A percentile compares a stretch with the other conserved stretches of the same genome.
phyloP scores from a whole-genome alignment of 2,888 invertebrate species.

The Anaspis maculata region DNA sequence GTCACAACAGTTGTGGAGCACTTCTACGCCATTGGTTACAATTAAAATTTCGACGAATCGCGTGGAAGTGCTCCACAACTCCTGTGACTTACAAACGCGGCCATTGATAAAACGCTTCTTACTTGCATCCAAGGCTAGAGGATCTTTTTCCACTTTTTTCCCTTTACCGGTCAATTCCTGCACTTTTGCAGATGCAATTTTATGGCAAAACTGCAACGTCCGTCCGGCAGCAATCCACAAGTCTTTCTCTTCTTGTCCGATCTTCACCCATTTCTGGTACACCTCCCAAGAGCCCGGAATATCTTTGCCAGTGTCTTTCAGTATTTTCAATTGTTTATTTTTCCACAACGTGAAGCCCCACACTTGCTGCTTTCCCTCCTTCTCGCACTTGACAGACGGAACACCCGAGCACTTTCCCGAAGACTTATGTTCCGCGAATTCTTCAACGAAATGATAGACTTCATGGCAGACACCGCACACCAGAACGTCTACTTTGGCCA shows the following conservation, averaged over 20 bases:
- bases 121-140: constrained; percentile 21
- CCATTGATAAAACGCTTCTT: no score
- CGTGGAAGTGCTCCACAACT: no score
- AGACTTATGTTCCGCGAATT: constrained; percentile 65
- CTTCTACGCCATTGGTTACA: no score
- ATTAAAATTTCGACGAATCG: no score
- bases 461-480: constrained; percentile 79
- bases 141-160: constrained; percentile 21
- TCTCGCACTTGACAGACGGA: constrained; percentile 54
- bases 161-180: constrained; percentile 40
- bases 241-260: constrained; percentile 64
- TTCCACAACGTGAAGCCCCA: constrained; percentile 84
- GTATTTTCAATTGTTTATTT: constrained; percentile 47
- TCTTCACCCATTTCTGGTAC: constrained; percentile 77
- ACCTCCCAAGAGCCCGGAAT: constrained; percentile 59
- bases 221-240: constrained; percentile 75
- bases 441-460: constrained; percentile 71
- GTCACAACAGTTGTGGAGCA: no score
- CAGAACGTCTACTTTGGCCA: constrained; percentile 66
- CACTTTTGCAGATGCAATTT: constrained; percentile 60
- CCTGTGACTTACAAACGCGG: no score
- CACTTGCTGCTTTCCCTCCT: constrained; percentile 72
- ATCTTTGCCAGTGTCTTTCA: constrained; percentile 42
- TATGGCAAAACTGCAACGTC: constrained; percentile 63
- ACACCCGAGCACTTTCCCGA: constrained; percentile 25